Evolutionary conservation across 2,113 vertebrate genomes (phyloP).

Genomic region (Cryptoleucopteryx plumbea): DNA sequence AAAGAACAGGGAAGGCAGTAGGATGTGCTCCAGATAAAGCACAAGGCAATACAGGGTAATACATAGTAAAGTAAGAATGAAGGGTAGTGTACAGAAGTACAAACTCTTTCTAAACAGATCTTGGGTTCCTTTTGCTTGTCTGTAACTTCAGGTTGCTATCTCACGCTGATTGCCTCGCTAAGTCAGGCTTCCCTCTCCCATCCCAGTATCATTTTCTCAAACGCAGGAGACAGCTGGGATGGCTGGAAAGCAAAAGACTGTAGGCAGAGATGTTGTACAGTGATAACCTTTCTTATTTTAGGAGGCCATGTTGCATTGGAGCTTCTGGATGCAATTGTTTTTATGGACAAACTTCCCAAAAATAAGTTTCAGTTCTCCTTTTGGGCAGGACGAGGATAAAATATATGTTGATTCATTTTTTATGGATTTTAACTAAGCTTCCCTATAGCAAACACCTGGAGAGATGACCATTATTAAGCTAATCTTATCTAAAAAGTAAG

Average conservation of each 20-base stretch:
- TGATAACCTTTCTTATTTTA: not conserved
- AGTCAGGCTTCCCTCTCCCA: not conserved
- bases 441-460: not conserved
- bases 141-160: not conserved
- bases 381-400: not conserved
- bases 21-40: not conserved
- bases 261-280: not conserved
- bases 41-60: not conserved
- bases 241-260: not conserved
- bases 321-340: not conserved
- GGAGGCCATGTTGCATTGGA: not conserved
- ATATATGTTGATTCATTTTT: not conserved
- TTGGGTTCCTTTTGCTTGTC: not conserved
- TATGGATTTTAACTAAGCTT: not conserved
- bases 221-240: not conserved
- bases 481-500: not conserved
- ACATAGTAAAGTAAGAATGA: not conserved
- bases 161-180: not conserved
- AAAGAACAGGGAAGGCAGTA: not conserved
- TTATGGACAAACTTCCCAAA: not conserved
- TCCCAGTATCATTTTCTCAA: not conserved
- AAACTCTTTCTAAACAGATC: not conserved
- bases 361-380: not conserved
- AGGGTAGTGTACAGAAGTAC: not conserved
- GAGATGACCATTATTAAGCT: not conserved